Conservation (phyloP, 2,797 vertebrate species). For the Uromys caudimaculatus region DNA sequence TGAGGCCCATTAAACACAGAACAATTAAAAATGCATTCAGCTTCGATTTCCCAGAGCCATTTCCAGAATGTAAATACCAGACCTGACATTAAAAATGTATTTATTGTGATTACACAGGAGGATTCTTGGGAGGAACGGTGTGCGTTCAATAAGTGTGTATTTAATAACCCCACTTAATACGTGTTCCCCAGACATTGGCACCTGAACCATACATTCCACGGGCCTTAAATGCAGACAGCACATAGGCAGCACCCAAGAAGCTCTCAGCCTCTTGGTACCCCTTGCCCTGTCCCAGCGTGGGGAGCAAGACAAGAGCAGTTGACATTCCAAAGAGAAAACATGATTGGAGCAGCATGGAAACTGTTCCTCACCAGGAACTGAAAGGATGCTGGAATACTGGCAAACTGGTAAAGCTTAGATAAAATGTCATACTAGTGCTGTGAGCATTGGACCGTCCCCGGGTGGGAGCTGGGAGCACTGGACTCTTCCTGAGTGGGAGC, state of each 20-base stretch:
- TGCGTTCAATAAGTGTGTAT: neutral
- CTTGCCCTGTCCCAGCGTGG: neutral
- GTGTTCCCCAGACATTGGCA: neutral
- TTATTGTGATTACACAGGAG: neutral
- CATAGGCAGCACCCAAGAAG: neutral
- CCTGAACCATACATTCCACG: neutral
- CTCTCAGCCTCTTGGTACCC: rapidly evolving
- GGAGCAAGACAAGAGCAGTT: rapidly evolving
- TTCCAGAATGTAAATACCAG: slow-evolving; percentile 1
- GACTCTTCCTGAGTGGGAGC: neutral
- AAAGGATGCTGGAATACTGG: rapidly evolving
- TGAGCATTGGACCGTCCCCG: neutral
- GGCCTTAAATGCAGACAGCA: neutral
- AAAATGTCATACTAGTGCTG: neutral
- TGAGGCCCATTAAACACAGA: neutral
- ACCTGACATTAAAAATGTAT: slow-evolving; percentile 34
- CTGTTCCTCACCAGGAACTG: rapidly evolving
- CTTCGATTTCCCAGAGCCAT: neutral
- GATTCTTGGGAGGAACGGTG: neutral
- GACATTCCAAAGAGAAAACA: rapidly evolving
- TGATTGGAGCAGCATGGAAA: rapidly evolving
- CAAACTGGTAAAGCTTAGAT: neutral
- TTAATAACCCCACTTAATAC: neutral
- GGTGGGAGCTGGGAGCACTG: no score
- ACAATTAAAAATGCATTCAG: neutral